Evolutionary conservation across 2,113 vertebrate species (phyloP), one percentile per base, ranked within the genome.

Genomic region (Garra rufa): DNA sequence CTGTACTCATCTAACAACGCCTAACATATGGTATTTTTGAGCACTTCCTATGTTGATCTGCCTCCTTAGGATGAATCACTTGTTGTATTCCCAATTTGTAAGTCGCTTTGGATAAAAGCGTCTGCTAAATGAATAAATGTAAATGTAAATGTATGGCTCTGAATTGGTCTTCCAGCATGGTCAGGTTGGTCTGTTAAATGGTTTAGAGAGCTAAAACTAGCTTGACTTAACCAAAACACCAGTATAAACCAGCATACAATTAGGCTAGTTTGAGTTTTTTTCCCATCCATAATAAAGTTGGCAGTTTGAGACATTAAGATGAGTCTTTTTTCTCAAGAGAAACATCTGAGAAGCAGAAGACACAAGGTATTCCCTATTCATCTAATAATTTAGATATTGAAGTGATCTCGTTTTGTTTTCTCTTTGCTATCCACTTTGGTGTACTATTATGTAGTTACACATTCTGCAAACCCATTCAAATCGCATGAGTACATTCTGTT

Each of bases 401-500:
- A 21, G 17, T 24, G 38, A 13, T 41, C 8, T 65, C 14, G 34
- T 30, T 2, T 70, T 6, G 9, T 11, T 41, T 70, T 78, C 44
- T 78, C 2, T 43, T 78, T 4, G 26, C 26, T 14, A 38, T 73
- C 43, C 73, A 71, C 19, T 55, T 59, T 61, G 55, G 55, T 46
- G 6, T 30, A 9, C 41, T 30, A 8, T n/a, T 48, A 46, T 9
- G 41, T 24, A 59, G 28, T 43, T 59, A 48, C 26, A 48, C 43
- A 63, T 57, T 15, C 21, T 73, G 6, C 43, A 21, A 74, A 67
- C 70, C 59, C 46, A 82, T 63, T 19, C 13, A 38, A 38, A 34
- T 4, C 3, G 5, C 38, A 46, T 44, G 2, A 84, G 86, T 46
- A 84, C 77, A 87, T 78, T 73, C 41, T 87, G 86, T 84, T 70